These are phyloP conservation scores for Drosophila paranaensis DNA, from an alignment of 2,888 invertebrate species.

Conservation along the genomic window DNA sequence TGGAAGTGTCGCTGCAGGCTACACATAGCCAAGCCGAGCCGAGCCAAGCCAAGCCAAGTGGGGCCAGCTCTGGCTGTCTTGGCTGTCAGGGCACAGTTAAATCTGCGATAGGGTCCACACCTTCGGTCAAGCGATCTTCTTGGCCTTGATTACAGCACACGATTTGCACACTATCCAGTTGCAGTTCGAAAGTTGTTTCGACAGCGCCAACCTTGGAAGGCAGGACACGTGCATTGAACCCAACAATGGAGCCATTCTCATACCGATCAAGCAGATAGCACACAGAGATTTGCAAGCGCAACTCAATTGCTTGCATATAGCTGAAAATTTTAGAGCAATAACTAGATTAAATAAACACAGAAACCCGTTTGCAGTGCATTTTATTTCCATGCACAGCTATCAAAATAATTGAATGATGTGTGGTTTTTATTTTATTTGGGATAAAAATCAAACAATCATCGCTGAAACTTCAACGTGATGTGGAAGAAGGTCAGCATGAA, in stretches of 20 bases:
- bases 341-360: slow-evolving; percentile 11
- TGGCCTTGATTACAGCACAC: slow-evolving; percentile 62
- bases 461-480: slow-evolving; percentile 17
- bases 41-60: background rate
- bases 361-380: slow-evolving; percentile 10
- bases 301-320: slow-evolving; percentile 6
- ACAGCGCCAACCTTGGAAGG: slow-evolving; percentile 56
- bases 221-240: slow-evolving; percentile 61
- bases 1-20: slow-evolving; percentile 31
- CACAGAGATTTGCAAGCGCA: slow-evolving; percentile 13
- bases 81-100: slow-evolving; percentile 25
- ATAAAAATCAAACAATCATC: slow-evolving; percentile 22
- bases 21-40: background rate
- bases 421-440: slow-evolving; percentile 24
- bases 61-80: background rate
- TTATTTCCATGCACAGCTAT: slow-evolving; percentile 10
- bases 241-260: slow-evolving; percentile 21
- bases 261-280: slow-evolving; percentile 31
- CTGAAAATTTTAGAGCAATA: slow-evolving; percentile 22
- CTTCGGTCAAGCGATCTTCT: slow-evolving; percentile 31
- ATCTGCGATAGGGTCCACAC: slow-evolving; percentile 15
- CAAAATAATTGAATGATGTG: slow-evolving; percentile 42
- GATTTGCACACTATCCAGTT: slow-evolving; percentile 32
- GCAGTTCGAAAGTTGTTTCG: slow-evolving; percentile 74
- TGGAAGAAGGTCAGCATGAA: slow-evolving; percentile 51